These are phyloP conservation scores for Pharmacophagus antenor DNA, from an alignment of 2,888 invertebrate genomes.

Conservation along the genomic window DNA sequence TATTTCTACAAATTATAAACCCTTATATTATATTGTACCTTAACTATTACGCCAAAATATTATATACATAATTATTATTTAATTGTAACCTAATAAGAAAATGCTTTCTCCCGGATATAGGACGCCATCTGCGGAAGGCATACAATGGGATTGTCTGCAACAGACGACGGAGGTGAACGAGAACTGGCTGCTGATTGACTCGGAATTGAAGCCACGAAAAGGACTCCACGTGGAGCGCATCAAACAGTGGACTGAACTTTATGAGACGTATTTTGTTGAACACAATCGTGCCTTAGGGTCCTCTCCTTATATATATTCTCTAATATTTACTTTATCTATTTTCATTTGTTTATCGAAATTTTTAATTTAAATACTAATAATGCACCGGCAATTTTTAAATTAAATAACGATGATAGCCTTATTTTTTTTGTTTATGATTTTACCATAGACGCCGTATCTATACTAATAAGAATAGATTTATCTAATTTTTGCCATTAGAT, in stretches of 20 bases:
- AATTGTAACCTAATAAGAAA: background rate
- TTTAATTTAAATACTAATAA: slow-evolving; percentile 10
- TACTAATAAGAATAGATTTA: background rate
- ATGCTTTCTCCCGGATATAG: slow-evolving; percentile 41
- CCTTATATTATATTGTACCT: background rate
- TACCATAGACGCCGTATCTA: background rate
- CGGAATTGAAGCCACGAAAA: slow-evolving; percentile 32
- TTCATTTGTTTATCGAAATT: slow-evolving; percentile 23
- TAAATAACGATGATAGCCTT: background rate
- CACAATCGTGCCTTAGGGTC: slow-evolving; percentile 35
- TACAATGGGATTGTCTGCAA: slow-evolving; percentile 48
- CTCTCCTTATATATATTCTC: slow-evolving; percentile 31
- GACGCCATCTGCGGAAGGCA: slow-evolving; percentile 42
- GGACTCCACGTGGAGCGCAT: slow-evolving; percentile 54
- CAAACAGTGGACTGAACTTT: slow-evolving; percentile 56
- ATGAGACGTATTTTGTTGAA: slow-evolving; percentile 57
- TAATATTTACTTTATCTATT: slow-evolving; percentile 25
- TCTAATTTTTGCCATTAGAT: background rate
- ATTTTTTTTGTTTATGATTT: background rate
- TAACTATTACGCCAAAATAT: background rate
- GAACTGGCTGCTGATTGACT: slow-evolving; percentile 51
- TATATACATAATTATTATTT: background rate
- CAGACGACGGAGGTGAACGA: slow-evolving; percentile 42
- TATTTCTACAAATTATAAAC: background rate
- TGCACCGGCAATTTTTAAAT: background rate